Base-by-base conservation (phyloP, 2,888 invertebrate genomes). In the Plebejus anna region DNA sequence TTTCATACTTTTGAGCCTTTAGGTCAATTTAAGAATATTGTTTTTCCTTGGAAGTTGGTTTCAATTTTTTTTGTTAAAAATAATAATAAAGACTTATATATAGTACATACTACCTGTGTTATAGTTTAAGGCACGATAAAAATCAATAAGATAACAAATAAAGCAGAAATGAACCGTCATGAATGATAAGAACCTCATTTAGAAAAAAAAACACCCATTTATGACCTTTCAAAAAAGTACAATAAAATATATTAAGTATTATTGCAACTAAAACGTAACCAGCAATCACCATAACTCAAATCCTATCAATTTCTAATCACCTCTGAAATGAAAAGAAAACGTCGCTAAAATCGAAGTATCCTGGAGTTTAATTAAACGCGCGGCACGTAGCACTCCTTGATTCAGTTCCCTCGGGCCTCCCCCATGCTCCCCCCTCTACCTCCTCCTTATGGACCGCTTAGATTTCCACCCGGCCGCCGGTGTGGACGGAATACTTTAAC, bases 351-450 rank as follows among this genome's bases (percentile, higher is more conserved):
- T 92, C 92, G 92, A 92, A 92, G 91, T 87, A 90, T 90, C 88
- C 87, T 85, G 87, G 88, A 84, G 89, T 90, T 93, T 93, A 93
- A 93, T 93, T 93, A 93, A 93, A 93, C 90, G 89, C 93, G 82
- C 84, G 85, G 90, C 93, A 93, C 93, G 93, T 93, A 92, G 85
- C 88, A 87, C 91, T 93, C 92, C 93, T 93, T 93, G 92, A 93
- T 93, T 93, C 93, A 92, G 90, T 90, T 89, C 88, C 91, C 89
- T 85, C 84, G 84, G 86, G 86, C 83, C 81, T 83, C 82, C 85
- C 84, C 83, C 85, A 85, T 84, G 87, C 88, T 86, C 84, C 85
- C 84, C 83, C 84, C 85, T 2, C 47, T 47, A 9, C 87, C 88
- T 87, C 89, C 84, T 89, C 90, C 92, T 92, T 92, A 92, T 92